Conservation (phyloP, 2,888 invertebrate genomes). For the Tiliacea aurago region DNA sequence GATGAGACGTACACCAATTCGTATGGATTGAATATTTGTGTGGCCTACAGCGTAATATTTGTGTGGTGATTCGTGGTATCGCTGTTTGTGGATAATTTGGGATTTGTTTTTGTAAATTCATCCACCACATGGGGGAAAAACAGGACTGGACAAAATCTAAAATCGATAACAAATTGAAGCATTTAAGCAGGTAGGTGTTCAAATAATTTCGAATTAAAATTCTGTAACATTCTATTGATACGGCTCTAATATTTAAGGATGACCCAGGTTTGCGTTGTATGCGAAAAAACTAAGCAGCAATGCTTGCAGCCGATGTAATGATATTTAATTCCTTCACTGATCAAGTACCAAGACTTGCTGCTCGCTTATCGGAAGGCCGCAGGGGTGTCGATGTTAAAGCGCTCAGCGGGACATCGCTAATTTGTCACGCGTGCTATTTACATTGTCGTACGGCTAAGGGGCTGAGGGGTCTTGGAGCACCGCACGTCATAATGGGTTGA, state of each 20-base stretch:
- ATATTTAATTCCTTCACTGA: neutral
- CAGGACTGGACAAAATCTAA: too few species aligned
- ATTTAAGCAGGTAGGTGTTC: too few species aligned
- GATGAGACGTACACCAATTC: neutral
- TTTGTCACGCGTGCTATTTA: constrained; percentile 77
- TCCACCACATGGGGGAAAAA: neutral
- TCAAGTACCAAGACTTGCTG: constrained; percentile 64
- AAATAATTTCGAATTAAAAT: neutral
- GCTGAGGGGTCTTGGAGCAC: constrained; percentile 21
- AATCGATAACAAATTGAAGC: neutral
- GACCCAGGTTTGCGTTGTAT: neutral
- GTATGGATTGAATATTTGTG: neutral
- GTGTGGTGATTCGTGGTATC: neutral
- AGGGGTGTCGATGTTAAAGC: constrained; percentile 72
- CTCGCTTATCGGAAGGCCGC: constrained; percentile 17
- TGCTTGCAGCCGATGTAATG: neutral
- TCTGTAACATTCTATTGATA: neutral
- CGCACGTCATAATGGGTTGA: constrained; percentile 29
- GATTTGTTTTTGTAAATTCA: neutral
- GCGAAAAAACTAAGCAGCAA: neutral
- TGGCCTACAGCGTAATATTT: neutral
- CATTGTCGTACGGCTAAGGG: constrained; percentile 51
- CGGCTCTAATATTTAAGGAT: neutral
- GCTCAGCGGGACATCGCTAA: constrained; percentile 77
- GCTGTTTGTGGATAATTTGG: neutral